A percentile compares a stretch with the other conserved stretches of the same genome.
These are phyloP conservation scores for Miniopterus natalensis DNA, from an alignment of 2,113 vertebrate genomes.

Conservation along the genomic window DNA sequence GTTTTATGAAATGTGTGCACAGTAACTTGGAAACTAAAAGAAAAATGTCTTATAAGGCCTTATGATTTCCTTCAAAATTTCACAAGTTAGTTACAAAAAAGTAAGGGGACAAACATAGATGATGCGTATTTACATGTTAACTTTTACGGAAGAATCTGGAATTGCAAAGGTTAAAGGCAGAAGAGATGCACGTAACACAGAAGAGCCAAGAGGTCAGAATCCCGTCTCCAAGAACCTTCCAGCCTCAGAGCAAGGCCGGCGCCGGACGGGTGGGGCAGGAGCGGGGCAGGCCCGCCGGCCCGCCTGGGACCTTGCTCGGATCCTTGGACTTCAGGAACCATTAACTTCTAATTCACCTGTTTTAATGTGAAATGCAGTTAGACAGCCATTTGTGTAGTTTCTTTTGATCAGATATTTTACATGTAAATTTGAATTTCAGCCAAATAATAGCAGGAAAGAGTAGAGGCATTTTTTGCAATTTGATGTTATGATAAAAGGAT, in stretches of 20 bases:
- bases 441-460: not conserved
- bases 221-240: accelerated
- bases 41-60: not conserved
- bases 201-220: not conserved
- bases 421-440: not conserved
- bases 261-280: accelerated
- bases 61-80: not conserved
- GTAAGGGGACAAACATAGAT: not conserved
- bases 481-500: not conserved
- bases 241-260: accelerated
- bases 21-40: not conserved
- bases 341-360: not conserved
- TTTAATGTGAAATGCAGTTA: not conserved
- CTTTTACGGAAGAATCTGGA: not conserved
- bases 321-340: not conserved
- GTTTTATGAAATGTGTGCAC: not conserved
- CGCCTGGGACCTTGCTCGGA: accelerated
- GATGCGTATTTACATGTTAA: not conserved
- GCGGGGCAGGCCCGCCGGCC: no score
- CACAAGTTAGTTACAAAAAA: not conserved
- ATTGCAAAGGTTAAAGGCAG: not conserved
- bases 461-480: not conserved
- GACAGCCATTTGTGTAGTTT: not conserved
- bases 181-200: not conserved
- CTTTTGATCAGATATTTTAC: not conserved